Evolutionary conservation across 2,888 invertebrate genomes (phyloP).

Genomic region (Ormyrus nitidulus): DNA sequence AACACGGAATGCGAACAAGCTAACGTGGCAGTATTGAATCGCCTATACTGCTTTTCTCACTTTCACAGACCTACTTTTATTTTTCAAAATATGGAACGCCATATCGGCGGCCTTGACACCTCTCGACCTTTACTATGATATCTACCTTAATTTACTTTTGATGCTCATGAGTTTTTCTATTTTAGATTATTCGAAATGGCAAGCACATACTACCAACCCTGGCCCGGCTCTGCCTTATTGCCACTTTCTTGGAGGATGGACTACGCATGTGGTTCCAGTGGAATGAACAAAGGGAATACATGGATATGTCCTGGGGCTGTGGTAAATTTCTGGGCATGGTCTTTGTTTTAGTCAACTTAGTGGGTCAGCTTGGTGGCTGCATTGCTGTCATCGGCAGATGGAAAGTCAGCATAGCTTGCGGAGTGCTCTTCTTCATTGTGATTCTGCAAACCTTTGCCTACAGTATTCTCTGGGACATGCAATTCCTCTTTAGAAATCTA

Average conservation of each 20-base stretch:
- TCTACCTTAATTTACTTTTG: too few relatives aligned
- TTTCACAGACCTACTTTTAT: constrained; percentile 60
- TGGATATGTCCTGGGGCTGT: constrained; percentile 98
- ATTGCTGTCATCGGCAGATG: constrained; percentile 95
- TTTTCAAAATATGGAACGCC: constrained; percentile 32
- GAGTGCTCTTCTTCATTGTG: constrained; percentile 95
- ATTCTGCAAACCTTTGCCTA: constrained; percentile 96
- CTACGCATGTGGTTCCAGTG: constrained; percentile 99
- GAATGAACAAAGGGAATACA: constrained; percentile 97
- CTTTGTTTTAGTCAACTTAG: constrained; percentile 96
- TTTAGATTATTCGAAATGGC: constrained; percentile 92
- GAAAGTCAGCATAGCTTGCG: constrained; percentile 94
- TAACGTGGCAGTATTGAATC: constrained; percentile 52
- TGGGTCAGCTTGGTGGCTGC: constrained; percentile 97
- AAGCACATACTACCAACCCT: constrained; percentile 96
- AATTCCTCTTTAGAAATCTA: constrained; percentile 96
- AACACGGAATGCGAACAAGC: constrained; percentile 11
- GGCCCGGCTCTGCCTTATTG: constrained; percentile 96
- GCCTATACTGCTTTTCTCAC: constrained; percentile 52
- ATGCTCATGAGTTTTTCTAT: constrained; percentile 14
- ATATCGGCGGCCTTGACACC: not conserved
- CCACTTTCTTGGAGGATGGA: constrained; percentile 99
- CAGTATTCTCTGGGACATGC: constrained; percentile 98
- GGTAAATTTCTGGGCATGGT: constrained; percentile 94
- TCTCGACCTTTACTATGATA: too few relatives aligned